Base-by-base conservation (phyloP, 2,888 invertebrate genomes). In the Sceliomorpha sp. region DNA sequence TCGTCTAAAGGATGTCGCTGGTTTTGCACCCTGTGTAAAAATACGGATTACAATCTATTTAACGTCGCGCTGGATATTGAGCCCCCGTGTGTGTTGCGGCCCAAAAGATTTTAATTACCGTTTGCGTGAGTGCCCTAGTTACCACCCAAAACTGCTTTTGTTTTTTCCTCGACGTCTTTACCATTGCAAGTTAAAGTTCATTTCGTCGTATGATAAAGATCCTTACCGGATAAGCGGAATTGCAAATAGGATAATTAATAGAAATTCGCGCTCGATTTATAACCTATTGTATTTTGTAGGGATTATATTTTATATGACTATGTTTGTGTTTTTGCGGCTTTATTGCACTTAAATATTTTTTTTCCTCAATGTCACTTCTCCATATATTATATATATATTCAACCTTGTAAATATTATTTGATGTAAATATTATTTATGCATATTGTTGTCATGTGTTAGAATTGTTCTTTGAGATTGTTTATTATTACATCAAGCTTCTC, bases 41-140 rank as follows among this genome's bases (percentile, higher is more conserved):
- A 56, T 71, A 53, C 64, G 71, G 51, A 70, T 77, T 82, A 83
- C 83, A 84, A 84, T 83, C 84, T 83, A 84, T 83, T 82, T 81
- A 75, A 63, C 66, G 50, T 59, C 40, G 47, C 68, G 59, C 51
- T 69, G 77, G 67, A 78, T 67, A 59, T 73, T 63, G 76, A 74
- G 76, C 77, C 77, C 79, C 81, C 53, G 75, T 76, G 50, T 76
- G 50, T 75, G 50, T 70, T 75, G 67, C 70, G 75, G 75, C 73
- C 76, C 74, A 75, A 80, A 80, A 76, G 76, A 75, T 76, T 78
- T 80, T 79, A 80, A 82, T 84, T 82, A 78, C 77, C 70, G 70
- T 78, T 75, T 79, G 76, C 47, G 76, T 36, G 64, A 76, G 73
- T 76, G 70, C 75, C 72, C 73, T 76, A 74, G 70, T 66, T 73